phyloP scores from a whole-genome alignment of 2,113 vertebrate genomes.

The Peromyscus leucopus region DNA sequence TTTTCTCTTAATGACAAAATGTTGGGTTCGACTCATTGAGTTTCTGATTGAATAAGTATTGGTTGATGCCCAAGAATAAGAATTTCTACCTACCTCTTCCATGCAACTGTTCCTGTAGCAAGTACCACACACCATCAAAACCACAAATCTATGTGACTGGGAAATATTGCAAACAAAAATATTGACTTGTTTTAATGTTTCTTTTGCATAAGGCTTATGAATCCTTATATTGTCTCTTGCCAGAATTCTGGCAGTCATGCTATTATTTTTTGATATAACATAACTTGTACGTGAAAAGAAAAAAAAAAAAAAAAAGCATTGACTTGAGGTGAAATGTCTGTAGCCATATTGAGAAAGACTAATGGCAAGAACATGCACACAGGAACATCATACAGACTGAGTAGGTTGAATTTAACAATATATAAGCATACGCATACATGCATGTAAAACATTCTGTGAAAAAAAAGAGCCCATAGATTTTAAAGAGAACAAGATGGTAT shows the following conservation, averaged over 20 bases:
- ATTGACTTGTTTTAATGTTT: slow-evolving; percentile 42
- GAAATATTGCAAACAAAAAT: not conserved
- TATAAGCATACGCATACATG: not conserved
- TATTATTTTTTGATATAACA: not conserved
- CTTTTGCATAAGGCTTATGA: not conserved
- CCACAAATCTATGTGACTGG: not conserved
- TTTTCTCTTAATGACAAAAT: not conserved
- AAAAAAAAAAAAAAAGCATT: not conserved
- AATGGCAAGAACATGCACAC: not conserved
- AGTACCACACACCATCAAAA: not conserved
- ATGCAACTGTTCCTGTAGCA: not conserved
- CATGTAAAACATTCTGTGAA: not conserved
- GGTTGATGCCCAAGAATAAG: not conserved
- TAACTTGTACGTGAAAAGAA: not conserved
- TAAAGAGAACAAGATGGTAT: not conserved
- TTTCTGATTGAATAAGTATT: not conserved
- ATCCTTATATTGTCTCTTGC: not conserved
- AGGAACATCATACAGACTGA: not conserved
- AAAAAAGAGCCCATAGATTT: not conserved
- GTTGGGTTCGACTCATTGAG: not conserved
- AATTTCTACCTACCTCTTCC: not conserved
- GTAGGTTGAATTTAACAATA: not conserved
- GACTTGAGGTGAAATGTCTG: not conserved
- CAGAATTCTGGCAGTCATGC: not conserved
- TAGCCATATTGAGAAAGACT: not conserved